Evolutionary conservation across 2,113 vertebrate genomes (phyloP), one percentile per base, ranked within the genome.

Genomic region (Proterorhinus semilunaris): DNA sequence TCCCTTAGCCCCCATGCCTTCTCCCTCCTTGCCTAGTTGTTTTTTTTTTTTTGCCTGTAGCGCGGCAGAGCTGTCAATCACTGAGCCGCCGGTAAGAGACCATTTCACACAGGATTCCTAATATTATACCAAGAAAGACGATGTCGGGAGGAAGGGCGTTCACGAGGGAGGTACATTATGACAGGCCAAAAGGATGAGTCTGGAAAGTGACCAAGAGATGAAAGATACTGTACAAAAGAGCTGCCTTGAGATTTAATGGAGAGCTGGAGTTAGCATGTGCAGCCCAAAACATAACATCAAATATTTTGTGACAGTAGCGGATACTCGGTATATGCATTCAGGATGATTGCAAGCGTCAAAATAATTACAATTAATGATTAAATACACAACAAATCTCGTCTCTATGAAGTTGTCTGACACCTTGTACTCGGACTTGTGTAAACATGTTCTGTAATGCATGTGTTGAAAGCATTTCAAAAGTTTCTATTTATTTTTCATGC

Each of bases 21-120:
- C 62, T 27, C 10, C 47, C 16, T 43, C 53, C 53, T 0, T 10
- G 53, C 53, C 21, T 21, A 21, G 21, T 21, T 1, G 1, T 21
- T 55, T 17, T 17, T 7, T 15, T 51, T 51, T 55, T 55, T 55
- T 59, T 47, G 42, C 17, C 36, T 7, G 66, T 65, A 64, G 71
- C 66, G 55, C 76, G 79, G 72, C 68, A 69, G 78, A 52, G 68
- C 84, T 85, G 82, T 86, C 85, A 85, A 79, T 86, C 86, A 81
- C 72, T 62, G 27, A 66, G 66, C 76, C 65, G 68, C 65, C 16
- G 55, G 84, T 75, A 79, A 86, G 83, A 78, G 81, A 78, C 80
- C 72, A 83, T 79, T 76, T 78, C 79, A 86, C 70, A 87, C 80
- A 75, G 79, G 62, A 86, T 71, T 62, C 63, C 71, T 83, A 66